Conservation (phyloP, 2,113 vertebrate genomes). For the Cavia porcellus region DNA sequence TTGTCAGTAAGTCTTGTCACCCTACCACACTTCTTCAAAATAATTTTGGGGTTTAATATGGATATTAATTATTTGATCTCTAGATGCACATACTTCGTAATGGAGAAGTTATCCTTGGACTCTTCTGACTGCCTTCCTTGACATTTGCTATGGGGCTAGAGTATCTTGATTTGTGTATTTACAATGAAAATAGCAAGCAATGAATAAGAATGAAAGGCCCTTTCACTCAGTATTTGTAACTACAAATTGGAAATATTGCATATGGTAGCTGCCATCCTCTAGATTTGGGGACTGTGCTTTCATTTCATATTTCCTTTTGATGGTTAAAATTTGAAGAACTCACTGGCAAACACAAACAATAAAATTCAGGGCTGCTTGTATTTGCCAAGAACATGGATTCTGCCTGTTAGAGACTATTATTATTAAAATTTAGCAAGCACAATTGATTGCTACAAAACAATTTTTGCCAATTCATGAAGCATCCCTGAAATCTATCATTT, state of each 20-base stretch:
- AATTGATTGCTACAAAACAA: conserved; percentile 57
- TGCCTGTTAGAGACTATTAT: conserved; percentile 24
- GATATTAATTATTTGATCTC: background rate
- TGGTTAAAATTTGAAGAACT: conserved; percentile 37
- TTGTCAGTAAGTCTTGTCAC: background rate
- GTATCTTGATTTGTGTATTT: background rate
- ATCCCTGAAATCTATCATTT: conserved; percentile 37
- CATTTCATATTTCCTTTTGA: conserved; percentile 37
- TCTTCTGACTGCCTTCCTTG: background rate
- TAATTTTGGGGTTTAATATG: background rate
- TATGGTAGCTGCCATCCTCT: background rate
- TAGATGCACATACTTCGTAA: background rate
- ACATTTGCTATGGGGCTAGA: background rate
- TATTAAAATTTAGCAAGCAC: conserved; percentile 61
- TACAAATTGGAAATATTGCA: background rate
- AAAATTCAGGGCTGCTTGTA: conserved; percentile 41
- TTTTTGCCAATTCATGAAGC: conserved; percentile 45
- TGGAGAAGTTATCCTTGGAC: background rate
- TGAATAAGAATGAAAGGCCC: background rate
- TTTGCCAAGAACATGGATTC: conserved; percentile 64
- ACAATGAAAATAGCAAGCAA: background rate
- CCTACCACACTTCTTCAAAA: background rate
- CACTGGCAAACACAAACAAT: background rate
- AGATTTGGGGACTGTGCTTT: background rate
- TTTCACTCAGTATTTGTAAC: background rate